Conservation (phyloP, 92 coral and sea anemone species). For the Parazoanthus darwini region DNA sequence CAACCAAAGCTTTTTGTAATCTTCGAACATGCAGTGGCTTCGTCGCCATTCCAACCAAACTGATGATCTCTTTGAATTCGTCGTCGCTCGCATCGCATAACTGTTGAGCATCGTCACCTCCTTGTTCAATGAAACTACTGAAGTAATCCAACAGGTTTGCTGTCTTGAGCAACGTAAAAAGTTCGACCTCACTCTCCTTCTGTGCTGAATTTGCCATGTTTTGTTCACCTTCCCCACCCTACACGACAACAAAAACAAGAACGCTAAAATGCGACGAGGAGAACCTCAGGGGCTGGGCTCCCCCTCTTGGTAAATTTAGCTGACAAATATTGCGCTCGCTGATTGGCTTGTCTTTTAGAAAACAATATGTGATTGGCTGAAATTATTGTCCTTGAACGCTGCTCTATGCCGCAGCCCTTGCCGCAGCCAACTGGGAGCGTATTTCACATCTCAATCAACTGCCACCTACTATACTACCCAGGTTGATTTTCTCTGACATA, state of each 20-base stretch:
- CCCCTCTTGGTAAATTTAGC: slow-evolving; percentile 49
- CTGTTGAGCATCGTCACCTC: slow-evolving; percentile 97
- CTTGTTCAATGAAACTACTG: slow-evolving; percentile 90
- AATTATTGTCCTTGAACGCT: background rate
- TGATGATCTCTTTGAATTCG: slow-evolving; percentile 95
- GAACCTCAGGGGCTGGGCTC: slow-evolving; percentile 44
- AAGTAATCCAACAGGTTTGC: slow-evolving; percentile 98
- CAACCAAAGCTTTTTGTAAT: slow-evolving; percentile 96
- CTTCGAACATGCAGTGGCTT: slow-evolving; percentile 98
- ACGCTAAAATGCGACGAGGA: slow-evolving; percentile 11
- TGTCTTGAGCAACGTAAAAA: slow-evolving; percentile 84
- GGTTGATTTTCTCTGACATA: slow-evolving; percentile 23
- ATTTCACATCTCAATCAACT: slow-evolving; percentile 43
- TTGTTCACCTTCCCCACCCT: slow-evolving; percentile 90
- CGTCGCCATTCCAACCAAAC: slow-evolving; percentile 98
- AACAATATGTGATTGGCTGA: slow-evolving; percentile 5
- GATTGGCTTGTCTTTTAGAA: slow-evolving; percentile 24
- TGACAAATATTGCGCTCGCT: slow-evolving; percentile 26
- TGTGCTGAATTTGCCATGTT: slow-evolving; percentile 93
- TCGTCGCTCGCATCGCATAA: slow-evolving; percentile 98
- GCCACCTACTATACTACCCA: slow-evolving; percentile 21
- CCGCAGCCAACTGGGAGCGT: slow-evolving; percentile 44
- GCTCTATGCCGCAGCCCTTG: slow-evolving; percentile 12
- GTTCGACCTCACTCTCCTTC: slow-evolving; percentile 98
- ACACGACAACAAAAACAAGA: slow-evolving; percentile 69